Percentiles rank a stretch among this genome's conserved stretches.
These are phyloP conservation scores for Araneus ventricosus DNA, from an alignment of 1,140 invertebrate species.

Conservation along the genomic window DNA sequence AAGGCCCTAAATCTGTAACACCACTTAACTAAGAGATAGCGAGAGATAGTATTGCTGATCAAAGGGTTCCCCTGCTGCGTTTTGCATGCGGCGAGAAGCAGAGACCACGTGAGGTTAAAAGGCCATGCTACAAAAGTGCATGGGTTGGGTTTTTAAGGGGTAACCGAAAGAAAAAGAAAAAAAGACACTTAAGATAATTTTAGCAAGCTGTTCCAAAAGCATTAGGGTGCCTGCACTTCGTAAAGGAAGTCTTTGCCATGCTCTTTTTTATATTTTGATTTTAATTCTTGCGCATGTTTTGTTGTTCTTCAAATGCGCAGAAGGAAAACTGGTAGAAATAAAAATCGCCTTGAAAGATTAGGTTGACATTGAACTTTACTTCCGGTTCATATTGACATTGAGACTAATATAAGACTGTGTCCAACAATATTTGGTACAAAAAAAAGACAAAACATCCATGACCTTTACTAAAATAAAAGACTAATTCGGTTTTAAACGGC, in stretches of 20 bases:
- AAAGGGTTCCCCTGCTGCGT: background rate
- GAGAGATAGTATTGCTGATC: constrained; percentile 31
- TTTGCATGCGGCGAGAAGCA: background rate
- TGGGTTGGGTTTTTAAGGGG: background rate
- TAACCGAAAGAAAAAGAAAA: background rate
- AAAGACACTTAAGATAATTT: constrained; percentile 37
- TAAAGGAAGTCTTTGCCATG: background rate
- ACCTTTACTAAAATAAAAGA: too few relatives aligned
- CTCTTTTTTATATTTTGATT: background rate
- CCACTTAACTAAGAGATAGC: constrained; percentile 45
- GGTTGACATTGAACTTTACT: background rate
- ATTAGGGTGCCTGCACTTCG: constrained; percentile 22
- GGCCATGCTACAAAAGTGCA: constrained; percentile 32
- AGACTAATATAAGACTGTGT: too few relatives aligned
- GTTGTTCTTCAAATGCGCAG: background rate
- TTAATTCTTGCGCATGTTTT: background rate
- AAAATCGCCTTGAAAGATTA: background rate
- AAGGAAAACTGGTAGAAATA: background rate
- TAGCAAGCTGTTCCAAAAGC: background rate
- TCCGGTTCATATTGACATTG: background rate
- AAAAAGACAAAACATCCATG: too few relatives aligned
- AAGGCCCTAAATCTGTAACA: background rate
- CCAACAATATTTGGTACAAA: too few relatives aligned
- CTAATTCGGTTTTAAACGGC: too few relatives aligned
- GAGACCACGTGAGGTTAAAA: background rate